These are phyloP conservation scores for Enteromius thamalakanensis DNA, from an alignment of 2,797 vertebrate species.

Conservation along the genomic window DNA sequence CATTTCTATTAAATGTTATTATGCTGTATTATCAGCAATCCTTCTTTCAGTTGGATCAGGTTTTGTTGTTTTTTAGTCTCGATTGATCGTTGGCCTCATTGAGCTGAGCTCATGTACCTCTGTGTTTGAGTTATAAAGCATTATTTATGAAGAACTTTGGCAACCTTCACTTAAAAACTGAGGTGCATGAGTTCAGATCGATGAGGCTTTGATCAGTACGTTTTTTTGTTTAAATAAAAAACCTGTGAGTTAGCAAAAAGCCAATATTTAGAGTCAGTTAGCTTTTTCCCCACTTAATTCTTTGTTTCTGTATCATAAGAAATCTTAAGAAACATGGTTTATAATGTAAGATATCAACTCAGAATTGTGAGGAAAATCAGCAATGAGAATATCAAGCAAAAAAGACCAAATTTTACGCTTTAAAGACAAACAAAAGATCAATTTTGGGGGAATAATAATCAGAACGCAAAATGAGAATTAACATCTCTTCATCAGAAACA, in stretches of 20 bases:
- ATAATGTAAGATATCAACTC: not conserved
- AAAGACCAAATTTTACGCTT: not conserved
- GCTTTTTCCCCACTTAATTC: no score
- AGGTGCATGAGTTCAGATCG: not conserved
- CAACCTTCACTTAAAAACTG: not conserved
- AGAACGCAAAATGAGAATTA: not conserved
- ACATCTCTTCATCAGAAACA: not conserved
- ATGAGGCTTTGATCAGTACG: not conserved
- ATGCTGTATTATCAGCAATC: not conserved
- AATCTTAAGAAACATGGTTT: no score
- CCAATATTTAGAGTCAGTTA: no score
- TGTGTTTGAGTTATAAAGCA: not conserved
- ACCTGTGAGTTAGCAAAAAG: no score
- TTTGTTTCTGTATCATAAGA: no score
- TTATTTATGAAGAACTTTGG: not conserved
- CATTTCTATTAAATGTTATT: not conserved
- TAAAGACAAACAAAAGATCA: not conserved
- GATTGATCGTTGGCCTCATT: not conserved
- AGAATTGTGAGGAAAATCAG: not conserved
- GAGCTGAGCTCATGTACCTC: not conserved
- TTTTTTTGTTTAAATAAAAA: no score
- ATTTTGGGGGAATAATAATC: not conserved
- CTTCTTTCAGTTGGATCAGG: not conserved
- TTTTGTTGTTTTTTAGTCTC: not conserved
- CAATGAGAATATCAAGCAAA: not conserved